Percentiles rank a stretch among this genome's conserved stretches.
Evolutionary conservation across 2,113 vertebrate species (phyloP).

Genomic region (Melanostigma gelatinosum): DNA sequence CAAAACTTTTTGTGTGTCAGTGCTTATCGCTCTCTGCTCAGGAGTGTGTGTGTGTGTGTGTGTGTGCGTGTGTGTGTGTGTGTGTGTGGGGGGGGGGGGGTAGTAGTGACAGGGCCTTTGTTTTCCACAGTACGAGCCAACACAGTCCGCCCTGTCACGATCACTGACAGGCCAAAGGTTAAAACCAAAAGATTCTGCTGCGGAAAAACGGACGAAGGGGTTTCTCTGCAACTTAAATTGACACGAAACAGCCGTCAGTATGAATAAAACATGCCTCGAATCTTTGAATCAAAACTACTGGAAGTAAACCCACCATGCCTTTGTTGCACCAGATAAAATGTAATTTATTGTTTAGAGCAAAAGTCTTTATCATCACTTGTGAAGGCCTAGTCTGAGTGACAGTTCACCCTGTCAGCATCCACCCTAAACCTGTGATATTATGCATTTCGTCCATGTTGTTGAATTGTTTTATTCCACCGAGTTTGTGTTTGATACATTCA

Average conservation of each 20-base stretch:
- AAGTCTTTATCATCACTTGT: slow-evolving; percentile 9
- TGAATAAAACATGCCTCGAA: slow-evolving; percentile 40
- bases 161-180: slow-evolving; percentile 61
- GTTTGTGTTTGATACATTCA: neutral
- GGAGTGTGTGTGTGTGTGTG: neutral
- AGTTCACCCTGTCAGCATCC: neutral
- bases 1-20: slow-evolving; percentile 56
- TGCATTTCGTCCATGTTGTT: neutral
- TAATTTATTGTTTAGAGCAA: neutral
- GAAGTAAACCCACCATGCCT: neutral
- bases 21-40: slow-evolving; percentile 60
- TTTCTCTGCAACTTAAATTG: slow-evolving; percentile 24
- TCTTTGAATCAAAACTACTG: slow-evolving; percentile 18
- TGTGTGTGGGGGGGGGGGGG: neutral
- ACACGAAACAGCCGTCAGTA: slow-evolving; percentile 43
- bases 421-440: neutral
- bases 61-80: no score
- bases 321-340: neutral
- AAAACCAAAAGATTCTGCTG: slow-evolving; percentile 36
- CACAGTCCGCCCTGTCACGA: slow-evolving; percentile 50
- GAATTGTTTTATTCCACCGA: neutral
- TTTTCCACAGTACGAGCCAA: slow-evolving; percentile 72
- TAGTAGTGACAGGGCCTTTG: slow-evolving; percentile 49
- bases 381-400: neutral
- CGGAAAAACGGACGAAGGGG: slow-evolving; percentile 2